Evolutionary conservation across 2,888 invertebrate species (phyloP), one percentile per base, ranked within the genome.

Genomic region (Venustoraphidia nigricollis): DNA sequence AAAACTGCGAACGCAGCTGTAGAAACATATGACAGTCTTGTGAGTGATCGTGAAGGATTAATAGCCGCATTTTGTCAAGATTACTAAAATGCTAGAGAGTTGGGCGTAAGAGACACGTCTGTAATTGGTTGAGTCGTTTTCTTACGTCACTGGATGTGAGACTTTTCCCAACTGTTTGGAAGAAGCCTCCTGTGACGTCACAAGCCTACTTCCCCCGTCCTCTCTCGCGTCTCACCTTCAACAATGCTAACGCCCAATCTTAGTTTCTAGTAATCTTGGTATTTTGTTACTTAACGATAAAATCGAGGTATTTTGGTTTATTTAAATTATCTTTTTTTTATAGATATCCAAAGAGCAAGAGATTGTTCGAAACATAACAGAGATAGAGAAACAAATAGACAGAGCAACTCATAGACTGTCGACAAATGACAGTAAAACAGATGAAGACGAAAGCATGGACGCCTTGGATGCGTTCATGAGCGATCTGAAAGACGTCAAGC

Each of bases 391-490:
- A 3, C 66, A 70, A 56, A 60, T 81, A 40, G 56, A 61, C 41
- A 59, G 60, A 40, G 58, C 62, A 66, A 69, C 57, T 69, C 73
- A 57, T 34, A 59, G 6, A 50, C 64, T 41, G 70, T 71, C 56
- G 70, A 74, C 50, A 59, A 62, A 43, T 53, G 62, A 2, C 56
- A 73, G 2, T 67, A 66, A 61, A 44, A 51, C 55, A 2, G 52
- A 49, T 4, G 51, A 54, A 53, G 60, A 1, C 56, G 66, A 44
- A 2, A 79, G 78, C 8, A 72, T 70, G 40, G 92, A 93, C 61
- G 82, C 83, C 2, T 65, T 95, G 43, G 95, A 95, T 61, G 77
- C 77, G 6, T 95, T 77, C 64, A 92, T 95, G 90, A 75, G 73
- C 37, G 75, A 72, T 36, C 65, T 89, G 36, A 70, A 65, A 52